Evolutionary conservation across 2,113 vertebrate genomes (phyloP).

Genomic region (Perccottus glenii): DNA sequence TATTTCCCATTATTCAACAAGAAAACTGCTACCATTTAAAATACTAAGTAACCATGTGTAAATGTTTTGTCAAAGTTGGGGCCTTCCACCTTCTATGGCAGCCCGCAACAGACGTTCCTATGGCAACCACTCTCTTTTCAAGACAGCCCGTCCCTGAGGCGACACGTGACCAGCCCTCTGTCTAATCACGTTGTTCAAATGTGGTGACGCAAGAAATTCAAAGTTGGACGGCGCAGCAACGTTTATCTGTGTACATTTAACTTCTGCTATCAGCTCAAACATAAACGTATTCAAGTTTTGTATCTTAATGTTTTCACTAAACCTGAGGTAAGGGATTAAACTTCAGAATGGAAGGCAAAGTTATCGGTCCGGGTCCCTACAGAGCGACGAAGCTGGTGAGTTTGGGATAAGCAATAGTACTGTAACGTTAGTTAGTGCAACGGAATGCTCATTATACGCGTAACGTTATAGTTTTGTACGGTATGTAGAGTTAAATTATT

Average conservation of each 20-base stretch:
- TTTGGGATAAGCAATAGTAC: neutral
- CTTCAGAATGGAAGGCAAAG: constrained; percentile 58
- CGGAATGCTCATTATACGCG: neutral
- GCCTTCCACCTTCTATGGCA: too few relatives aligned
- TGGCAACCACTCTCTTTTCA: neutral
- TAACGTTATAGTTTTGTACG: too few relatives aligned
- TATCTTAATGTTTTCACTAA: constrained; percentile 32
- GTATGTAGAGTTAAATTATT: too few relatives aligned
- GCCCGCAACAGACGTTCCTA: neutral
- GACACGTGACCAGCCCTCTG: constrained; percentile 42
- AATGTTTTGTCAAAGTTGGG: neutral
- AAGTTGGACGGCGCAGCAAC: constrained; percentile 60
- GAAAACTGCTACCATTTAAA: too few relatives aligned
- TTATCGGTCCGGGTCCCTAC: constrained; percentile 71
- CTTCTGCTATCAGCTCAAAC: neutral
- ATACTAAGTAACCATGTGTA: neutral
- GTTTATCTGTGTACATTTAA: neutral
- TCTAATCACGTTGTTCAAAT: constrained; percentile 52
- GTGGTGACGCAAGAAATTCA: constrained; percentile 65
- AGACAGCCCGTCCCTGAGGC: neutral
- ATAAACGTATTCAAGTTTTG: neutral
- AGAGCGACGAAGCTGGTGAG: constrained; percentile 74
- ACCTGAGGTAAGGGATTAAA: neutral
- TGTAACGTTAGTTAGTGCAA: neutral
- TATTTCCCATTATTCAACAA: too few relatives aligned